A percentile compares a stretch with the other conserved stretches of the same genome.
phyloP scores from a whole-genome alignment of 2,888 invertebrate species.

The Aphodius granarius region DNA sequence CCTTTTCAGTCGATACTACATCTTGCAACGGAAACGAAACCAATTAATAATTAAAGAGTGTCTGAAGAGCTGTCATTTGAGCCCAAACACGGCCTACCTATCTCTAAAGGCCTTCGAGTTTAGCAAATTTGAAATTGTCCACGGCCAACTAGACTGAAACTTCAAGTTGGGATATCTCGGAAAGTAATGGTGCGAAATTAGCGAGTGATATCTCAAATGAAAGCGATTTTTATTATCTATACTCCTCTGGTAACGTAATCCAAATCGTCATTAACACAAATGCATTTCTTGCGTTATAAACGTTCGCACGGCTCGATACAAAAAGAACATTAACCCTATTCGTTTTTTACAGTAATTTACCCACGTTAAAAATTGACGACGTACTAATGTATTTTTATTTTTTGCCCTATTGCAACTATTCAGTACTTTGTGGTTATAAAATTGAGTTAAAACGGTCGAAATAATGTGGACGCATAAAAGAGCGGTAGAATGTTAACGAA shows the following conservation, averaged over 20 bases:
- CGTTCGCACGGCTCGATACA: background rate
- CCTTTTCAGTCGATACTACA: background rate
- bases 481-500: background rate
- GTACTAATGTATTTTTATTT: background rate
- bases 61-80: conserved; percentile 98
- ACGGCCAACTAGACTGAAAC: no score
- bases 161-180: background rate
- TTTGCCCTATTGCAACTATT: background rate
- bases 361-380: background rate
- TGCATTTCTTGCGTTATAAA: background rate
- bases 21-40: conserved; percentile 67
- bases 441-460: background rate
- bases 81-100: conserved; percentile 18
- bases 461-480: background rate
- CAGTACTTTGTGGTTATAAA: background rate
- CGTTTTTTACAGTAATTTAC: background rate
- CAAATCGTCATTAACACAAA: background rate
- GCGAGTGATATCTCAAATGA: background rate
- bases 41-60: no score
- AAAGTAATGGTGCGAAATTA: background rate
- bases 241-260: background rate
- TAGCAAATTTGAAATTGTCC: background rate
- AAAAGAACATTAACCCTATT: background rate
- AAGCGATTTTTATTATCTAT: background rate
- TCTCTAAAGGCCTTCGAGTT: conserved; percentile 58